Base-by-base conservation (phyloP, 2,888 invertebrate genomes). In the Campoletis raptor region DNA sequence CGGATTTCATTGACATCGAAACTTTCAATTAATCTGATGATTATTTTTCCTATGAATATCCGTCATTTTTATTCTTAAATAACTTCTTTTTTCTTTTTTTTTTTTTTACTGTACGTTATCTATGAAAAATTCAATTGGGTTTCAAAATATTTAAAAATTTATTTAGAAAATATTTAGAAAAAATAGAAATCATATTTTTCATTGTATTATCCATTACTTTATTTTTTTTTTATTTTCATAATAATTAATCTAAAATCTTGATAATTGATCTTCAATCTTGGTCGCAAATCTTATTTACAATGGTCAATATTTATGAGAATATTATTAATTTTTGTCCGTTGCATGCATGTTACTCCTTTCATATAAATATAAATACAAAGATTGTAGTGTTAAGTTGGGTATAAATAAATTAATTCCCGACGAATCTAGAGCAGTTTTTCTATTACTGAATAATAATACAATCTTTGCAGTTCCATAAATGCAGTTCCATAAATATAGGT, bases 1-100 rank as follows among this genome's bases (percentile, higher is more conserved):
- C 61, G 81, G 24, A 86, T 80, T 73, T 48, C 61, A 52, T 15
- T 79, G 36, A 45, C n/a, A 52, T 72, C 54, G 72, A 81, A 72
- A 54, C 76, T 69, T 54, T 70, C 80, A 15, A 45, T 81, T 40
- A 42, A 76, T 42, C 37, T 24, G 36, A 4, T 18, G 37, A 67
- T 67, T 30, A 24, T 37, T 64, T 40, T 37, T 36, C 21, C 67
- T 24, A 18, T 37, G 24, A 67, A 52, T 64, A 18, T 24, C 3
- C 64, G 24, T 45, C 1, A 5, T 45, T 10, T 42, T 7, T 48
- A 36, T 69, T 18, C 15, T 57, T 9, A 45, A 15, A 54, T 66
- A 24, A 30, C 42, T 48, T 10, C 61, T 61, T 48, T 4, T 57
- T n/a, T 12, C 10, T 69, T 61, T 48, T 4, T 57, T 10, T 69